These are phyloP conservation scores for Geococcyx californianus DNA, from an alignment of 2,113 vertebrate genomes.

Conservation along the genomic window DNA sequence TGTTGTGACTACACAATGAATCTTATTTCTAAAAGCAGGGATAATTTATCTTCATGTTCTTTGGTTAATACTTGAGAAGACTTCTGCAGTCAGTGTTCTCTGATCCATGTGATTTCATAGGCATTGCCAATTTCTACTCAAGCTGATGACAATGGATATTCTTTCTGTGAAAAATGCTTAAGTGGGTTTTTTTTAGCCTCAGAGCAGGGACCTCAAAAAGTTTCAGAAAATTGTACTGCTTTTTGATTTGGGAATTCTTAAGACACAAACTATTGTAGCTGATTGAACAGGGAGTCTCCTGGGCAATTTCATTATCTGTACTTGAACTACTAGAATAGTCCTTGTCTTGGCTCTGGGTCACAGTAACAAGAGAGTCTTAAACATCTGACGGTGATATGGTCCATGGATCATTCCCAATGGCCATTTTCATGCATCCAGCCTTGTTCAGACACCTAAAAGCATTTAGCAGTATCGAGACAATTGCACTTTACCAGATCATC, in stretches of 20 bases:
- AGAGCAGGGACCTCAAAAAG: not conserved
- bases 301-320: not conserved
- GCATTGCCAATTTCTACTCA: not conserved
- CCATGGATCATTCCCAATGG: not conserved
- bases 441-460: not conserved
- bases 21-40: not conserved
- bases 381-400: not conserved
- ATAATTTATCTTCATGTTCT: not conserved
- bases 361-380: not conserved
- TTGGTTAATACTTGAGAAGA: not conserved
- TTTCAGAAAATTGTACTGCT: not conserved
- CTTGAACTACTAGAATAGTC: not conserved
- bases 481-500: not conserved
- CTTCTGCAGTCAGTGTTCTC: not conserved
- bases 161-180: not conserved
- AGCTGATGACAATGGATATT: not conserved
- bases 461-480: not conserved
- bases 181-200: not conserved
- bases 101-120: not conserved
- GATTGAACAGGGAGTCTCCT: not conserved
- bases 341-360: accelerated
- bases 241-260: not conserved
- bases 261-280: not conserved
- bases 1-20: not conserved
- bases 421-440: not conserved